Evolutionary conservation across 2,888 invertebrate genomes (phyloP), one percentile per base, ranked within the genome.

Genomic region (Drosophila nigritarsus): DNA sequence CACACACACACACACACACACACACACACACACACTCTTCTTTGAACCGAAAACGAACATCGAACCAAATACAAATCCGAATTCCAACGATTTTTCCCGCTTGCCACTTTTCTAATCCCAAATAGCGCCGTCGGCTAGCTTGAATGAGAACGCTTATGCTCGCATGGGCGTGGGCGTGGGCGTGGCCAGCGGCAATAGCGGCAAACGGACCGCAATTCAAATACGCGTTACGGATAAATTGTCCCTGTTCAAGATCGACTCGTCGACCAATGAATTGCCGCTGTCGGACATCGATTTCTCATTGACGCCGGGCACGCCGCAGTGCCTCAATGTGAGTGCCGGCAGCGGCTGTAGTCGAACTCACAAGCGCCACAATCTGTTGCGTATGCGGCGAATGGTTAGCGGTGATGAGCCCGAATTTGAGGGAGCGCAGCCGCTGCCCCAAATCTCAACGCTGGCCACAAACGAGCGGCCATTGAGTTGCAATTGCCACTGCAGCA

Each of bases 211-310:
- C 2, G 73, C 78, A n/a, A 80, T 90, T 48, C 91, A 90, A 78
- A 90, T 92, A 49, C 91, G 91, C 3, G 84, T 92, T 56, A 91
- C 91, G 20, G 90, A 91, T 51, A 87, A 84, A 30, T 68, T 91
- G 63, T 90, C 92, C 15, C 88, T 92, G 51, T 92, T 88, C 65
- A 92, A 92, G 82, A 92, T 92, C 38, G 94, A 94, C 91, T 95
- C 95, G 61, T 94, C 95, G n/a, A 95, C 95, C 75, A 96, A 95
- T 93, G 95, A 96, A 93, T 93, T 96, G 86, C 95, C 95, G 66
- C 92, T 95, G 83, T 95, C 95, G 69, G 95, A 94, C 78, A 94
- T 95, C 90, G 94, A 94, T 90, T 94, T 94, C 77, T 92, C 91
- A 27, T 71, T 86, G 72, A 92, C 90, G 73, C 92, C 91, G 38